A percentile compares a stretch with the other conserved stretches of the same genome.
Evolutionary conservation across 2,113 vertebrate genomes (phyloP).

Genomic region (Nothocercus nigrocapillus): DNA sequence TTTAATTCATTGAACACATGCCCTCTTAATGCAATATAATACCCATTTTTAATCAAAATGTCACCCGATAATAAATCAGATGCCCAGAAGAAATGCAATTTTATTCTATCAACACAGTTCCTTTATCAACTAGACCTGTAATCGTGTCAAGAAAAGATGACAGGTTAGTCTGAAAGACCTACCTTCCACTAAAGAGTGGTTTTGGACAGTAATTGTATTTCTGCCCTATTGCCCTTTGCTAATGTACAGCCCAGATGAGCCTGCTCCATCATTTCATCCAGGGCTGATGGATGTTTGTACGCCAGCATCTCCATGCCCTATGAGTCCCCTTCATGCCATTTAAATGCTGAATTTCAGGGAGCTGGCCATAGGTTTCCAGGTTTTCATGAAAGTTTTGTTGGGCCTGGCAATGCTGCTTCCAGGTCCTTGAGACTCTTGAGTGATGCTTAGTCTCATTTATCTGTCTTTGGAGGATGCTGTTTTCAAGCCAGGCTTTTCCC

Average conservation of each 20-base stretch:
- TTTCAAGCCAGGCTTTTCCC: neutral
- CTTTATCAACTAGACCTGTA: neutral
- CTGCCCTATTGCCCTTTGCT: conserved; percentile 25
- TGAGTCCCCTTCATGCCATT: neutral
- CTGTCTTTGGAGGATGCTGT: neutral
- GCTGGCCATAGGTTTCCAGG: neutral
- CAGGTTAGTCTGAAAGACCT: conserved; percentile 18
- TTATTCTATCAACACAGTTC: neutral
- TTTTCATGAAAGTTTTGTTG: neutral
- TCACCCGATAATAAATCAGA: neutral
- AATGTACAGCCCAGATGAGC: neutral
- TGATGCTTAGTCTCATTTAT: accelerated
- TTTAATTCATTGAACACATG: neutral
- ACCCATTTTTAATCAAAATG: conserved; percentile 7
- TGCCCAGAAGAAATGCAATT: neutral
- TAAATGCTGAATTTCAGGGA: neutral
- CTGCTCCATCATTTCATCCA: conserved; percentile 2
- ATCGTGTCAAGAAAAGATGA: neutral
- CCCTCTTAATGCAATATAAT: neutral
- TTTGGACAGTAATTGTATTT: conserved; percentile 36
- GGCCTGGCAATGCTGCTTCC: accelerated
- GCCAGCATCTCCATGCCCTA: neutral
- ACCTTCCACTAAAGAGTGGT: neutral
- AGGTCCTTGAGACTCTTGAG: neutral
- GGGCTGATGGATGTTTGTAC: neutral